phyloP scores from a whole-genome alignment of 92 coral and sea anemone genomes.

The Palythoa grandis region DNA sequence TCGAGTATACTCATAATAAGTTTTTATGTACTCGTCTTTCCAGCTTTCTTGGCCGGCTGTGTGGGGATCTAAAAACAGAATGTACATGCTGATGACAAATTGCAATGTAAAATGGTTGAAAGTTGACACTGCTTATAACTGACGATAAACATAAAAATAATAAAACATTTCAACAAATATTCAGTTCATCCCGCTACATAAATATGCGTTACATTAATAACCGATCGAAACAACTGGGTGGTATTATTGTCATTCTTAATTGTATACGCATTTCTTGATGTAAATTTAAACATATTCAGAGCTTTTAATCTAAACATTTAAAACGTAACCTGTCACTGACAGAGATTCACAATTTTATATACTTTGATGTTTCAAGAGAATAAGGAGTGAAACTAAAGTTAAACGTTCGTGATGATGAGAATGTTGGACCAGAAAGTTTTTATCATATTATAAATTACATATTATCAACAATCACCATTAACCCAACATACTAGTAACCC shows the following conservation, averaged over 20 bases:
- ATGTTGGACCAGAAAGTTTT: no score
- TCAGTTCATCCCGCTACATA: neutral
- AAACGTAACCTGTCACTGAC: no score
- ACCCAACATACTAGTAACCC: no score
- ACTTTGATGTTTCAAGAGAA: neutral
- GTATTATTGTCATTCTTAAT: no score
- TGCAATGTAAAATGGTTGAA: neutral
- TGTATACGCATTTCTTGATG: no score
- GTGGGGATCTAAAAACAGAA: neutral
- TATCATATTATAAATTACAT: no score
- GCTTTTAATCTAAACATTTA: no score
- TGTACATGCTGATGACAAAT: neutral
- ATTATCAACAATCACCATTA: no score
- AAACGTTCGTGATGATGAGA: no score
- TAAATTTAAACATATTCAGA: no score
- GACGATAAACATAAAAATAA: neutral
- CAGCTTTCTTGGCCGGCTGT: neutral
- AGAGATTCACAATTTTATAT: no score
- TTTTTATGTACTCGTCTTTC: conserved; percentile 21
- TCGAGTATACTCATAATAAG: conserved; percentile 10
- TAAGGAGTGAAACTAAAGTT: neutral
- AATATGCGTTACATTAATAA: neutral
- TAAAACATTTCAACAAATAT: neutral
- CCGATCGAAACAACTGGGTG: no score
- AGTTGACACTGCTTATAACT: neutral